These are phyloP conservation scores for Buphagus erythrorhynchus DNA, from an alignment of 2,797 vertebrate species.

Conservation along the genomic window DNA sequence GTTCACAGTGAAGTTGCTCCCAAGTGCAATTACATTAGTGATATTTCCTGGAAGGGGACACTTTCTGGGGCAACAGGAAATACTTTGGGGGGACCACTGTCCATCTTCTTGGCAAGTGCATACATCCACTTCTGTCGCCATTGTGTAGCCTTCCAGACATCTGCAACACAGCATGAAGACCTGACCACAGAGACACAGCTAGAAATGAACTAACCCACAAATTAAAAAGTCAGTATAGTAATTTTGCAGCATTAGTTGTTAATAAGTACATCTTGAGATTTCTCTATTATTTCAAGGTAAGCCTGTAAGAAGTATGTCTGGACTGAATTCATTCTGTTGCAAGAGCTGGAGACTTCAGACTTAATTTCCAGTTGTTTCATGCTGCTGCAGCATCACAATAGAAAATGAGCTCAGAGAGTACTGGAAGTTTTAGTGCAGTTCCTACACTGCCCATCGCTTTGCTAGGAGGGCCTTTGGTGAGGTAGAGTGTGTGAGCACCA, in stretches of 20 bases:
- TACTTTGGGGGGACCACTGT: constrained; percentile 86
- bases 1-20: constrained; percentile 83
- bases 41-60: constrained; percentile 83
- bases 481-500: background rate
- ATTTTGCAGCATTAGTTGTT: background rate
- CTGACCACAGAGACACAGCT: background rate
- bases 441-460: background rate
- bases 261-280: background rate
- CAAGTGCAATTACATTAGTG: constrained; percentile 77
- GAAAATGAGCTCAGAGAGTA: background rate
- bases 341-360: background rate
- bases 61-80: constrained; percentile 84
- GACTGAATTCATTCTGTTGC: background rate
- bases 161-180: constrained; percentile 75
- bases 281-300: background rate
- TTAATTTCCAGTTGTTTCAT: background rate
- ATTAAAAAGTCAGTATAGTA: background rate
- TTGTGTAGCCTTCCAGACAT: constrained; percentile 87
- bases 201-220: background rate
- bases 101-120: constrained; percentile 88
- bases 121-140: constrained; percentile 75
- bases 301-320: background rate
- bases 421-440: background rate
- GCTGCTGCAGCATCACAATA: background rate
- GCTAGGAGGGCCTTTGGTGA: background rate